Evolutionary conservation across 2,113 vertebrate genomes (phyloP).

Genomic region (Maccullochella peelii): DNA sequence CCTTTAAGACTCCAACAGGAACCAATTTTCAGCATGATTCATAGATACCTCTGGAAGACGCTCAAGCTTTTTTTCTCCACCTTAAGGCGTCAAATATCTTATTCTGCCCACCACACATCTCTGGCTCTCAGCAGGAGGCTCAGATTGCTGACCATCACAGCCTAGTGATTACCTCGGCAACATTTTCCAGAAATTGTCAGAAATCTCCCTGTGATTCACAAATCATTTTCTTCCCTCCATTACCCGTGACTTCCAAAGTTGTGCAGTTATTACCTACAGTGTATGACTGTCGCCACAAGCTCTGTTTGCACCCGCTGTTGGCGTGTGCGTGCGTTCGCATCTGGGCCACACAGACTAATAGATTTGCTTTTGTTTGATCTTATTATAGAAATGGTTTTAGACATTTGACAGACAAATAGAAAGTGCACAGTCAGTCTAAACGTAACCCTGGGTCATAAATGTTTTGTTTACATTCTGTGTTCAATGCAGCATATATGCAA

Average conservation of each 20-base stretch:
- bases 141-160: constrained; percentile 72
- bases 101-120: constrained; percentile 54
- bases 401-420: constrained; percentile 1
- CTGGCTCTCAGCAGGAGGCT: constrained; percentile 64
- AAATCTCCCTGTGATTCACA: constrained; percentile 57
- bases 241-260: constrained; percentile 58
- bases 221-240: constrained; percentile 67
- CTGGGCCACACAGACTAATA: constrained; percentile 11
- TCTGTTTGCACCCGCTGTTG: constrained; percentile 1
- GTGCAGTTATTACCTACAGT: constrained; percentile 51
- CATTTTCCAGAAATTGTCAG: constrained; percentile 65
- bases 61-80: constrained; percentile 36
- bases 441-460: constrained; percentile 1
- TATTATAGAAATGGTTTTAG: not conserved
- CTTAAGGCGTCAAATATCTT: constrained; percentile 48
- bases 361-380: constrained; percentile 23
- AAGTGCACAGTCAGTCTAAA: constrained; percentile 1
- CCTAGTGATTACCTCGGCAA: constrained; percentile 65
- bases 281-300: constrained; percentile 28
- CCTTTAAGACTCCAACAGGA: constrained; percentile 47
- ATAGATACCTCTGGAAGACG: constrained; percentile 26
- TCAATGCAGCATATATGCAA: constrained; percentile 21
- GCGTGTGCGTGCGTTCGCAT: not conserved
- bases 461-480: constrained; percentile 23
- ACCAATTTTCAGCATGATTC: constrained; percentile 65